Evolutionary conservation across 2,113 vertebrate species (phyloP), one percentile per base, ranked within the genome.

Genomic region (Poeciliopsis prolifica): DNA sequence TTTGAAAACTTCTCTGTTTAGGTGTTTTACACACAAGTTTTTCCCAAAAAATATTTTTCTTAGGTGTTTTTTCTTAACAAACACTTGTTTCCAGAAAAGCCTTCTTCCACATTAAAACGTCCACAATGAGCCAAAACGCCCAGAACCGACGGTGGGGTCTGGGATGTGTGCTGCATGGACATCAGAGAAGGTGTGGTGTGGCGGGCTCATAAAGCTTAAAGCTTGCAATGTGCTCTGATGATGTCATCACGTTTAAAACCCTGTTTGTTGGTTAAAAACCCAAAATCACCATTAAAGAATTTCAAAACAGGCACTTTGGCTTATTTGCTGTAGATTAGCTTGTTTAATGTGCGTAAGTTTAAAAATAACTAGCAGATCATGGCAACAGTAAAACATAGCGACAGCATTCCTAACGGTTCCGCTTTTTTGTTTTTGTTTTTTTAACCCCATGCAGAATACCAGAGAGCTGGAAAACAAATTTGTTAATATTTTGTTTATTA

Each of bases 251-350:
- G 19, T 48, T 7, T 19, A 48, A 48, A 48, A 48, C 5, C 13
- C 17, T 48, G 44, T 48, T 15, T 7, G 5, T 48, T 48, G 44
- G 44, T 48, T 48, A 48, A 2, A 17, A 19, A 48, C 17, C 17
- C 5, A 1, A 48, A 48, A 48, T 0, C 44, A 19, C 44, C 1
- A 7, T 3, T 15, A 48, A 19, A 85, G 48, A 65, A 58, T 68
- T 26, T 86, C 62, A 61, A 81, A 72, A 75, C 73, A 82, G 66
- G 65, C 77, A 72, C 31, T 77, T 42, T 66, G 68, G 73, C 44
- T 33, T 60, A 19, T 83, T 77, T 70, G n/a, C 70, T 19, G 7
- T 4, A 70, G 64, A 37, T 74, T 58, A 48, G 15, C 72, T 74
- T 60, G 68, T 79, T 75, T 72, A 65, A 73, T 28, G 12, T 26